Conservation (phyloP, 2,888 invertebrate genomes). For the Xestobium rufovillosum region DNA sequence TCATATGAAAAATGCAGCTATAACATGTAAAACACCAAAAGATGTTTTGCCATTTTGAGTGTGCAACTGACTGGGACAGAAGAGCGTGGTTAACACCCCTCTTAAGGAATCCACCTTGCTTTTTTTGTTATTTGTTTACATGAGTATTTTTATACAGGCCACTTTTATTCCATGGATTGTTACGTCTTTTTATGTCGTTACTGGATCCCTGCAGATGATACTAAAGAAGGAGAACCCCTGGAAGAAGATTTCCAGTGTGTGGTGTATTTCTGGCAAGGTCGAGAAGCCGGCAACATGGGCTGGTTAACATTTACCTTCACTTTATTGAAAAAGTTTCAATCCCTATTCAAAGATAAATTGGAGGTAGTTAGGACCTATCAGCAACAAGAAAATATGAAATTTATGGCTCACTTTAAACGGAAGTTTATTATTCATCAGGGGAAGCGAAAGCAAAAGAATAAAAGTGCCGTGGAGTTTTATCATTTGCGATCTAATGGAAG, state of each 20-base stretch:
- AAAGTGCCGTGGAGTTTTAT: slow-evolving; percentile 76
- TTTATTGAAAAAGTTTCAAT: slow-evolving; percentile 84
- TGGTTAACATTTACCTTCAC: slow-evolving; percentile 99
- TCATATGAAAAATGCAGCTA: too few species aligned
- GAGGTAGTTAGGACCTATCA: slow-evolving; percentile 96
- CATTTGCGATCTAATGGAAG: slow-evolving; percentile 95
- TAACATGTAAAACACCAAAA: too few species aligned
- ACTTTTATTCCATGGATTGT: slow-evolving; percentile 91
- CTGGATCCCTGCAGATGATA: slow-evolving; percentile 64
- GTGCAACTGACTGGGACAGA: too few species aligned
- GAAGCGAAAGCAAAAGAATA: slow-evolving; percentile 52
- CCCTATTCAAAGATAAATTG: slow-evolving; percentile 78
- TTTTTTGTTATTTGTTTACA: neutral
- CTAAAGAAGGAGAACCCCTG: slow-evolving; percentile 43
- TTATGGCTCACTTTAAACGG: slow-evolving; percentile 93
- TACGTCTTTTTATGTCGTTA: slow-evolving; percentile 98
- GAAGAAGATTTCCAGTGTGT: slow-evolving; percentile 76
- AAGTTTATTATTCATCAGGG: slow-evolving; percentile 91
- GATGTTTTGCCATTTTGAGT: too few species aligned
- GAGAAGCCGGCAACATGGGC: slow-evolving; percentile 97
- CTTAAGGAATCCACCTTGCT: too few species aligned
- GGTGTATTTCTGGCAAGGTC: slow-evolving; percentile 99
- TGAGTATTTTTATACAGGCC: slow-evolving; percentile 45
- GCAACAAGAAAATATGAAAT: slow-evolving; percentile 97
- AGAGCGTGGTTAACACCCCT: too few species aligned